Evolutionary conservation across 2,888 invertebrate genomes (phyloP), one percentile per base, ranked within the genome.

Genomic region (Halocaridina rubra): DNA sequence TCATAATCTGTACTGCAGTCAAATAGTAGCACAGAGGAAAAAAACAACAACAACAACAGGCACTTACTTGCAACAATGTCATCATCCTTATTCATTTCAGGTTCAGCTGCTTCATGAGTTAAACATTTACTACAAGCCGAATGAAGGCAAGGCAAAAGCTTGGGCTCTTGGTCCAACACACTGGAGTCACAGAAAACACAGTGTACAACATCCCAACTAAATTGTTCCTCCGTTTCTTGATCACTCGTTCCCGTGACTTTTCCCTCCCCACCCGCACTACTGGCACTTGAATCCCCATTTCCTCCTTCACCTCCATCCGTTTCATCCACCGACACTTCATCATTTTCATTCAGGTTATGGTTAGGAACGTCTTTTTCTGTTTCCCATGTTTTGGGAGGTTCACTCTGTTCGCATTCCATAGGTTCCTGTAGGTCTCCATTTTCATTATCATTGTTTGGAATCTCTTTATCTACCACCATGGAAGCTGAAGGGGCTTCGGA

Each of bases 71-170:
- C 85, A 24, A 87, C 81, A 64, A 87, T 82, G n/a, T 87, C 87
- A 19, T 87, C 87, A 74, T 87, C 87, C 53, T 87, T 87, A 64
- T 81, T 87, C 46, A 75, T 78, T 32, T 81, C 86, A 16, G 87
- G 85, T 46, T 87, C 85, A 10, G 85, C 72, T 22, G 87, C 87
- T 64, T 87, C 87, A 69, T 85, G 85, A 29, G 80, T 85, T n/a
- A 87, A 57, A 67, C 87, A 87, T 39, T 87, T 87, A 57, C 71
- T 85, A 59, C 90, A 90, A 85, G 91, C 90, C 4, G 91, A 90
- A 88, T 91, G 91, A 75, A 91, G 89, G 89, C 91, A 91, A 69
- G 90, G 90, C 76, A 91, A 88, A 33, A 91, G 88, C 88, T 91
- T 91, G 3, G 91, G 90, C 46, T 89, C 88, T 67, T 88, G 88